These are phyloP conservation scores for Leucopsar rothschildi DNA, from an alignment of 2,113 vertebrate genomes.

Conservation along the genomic window DNA sequence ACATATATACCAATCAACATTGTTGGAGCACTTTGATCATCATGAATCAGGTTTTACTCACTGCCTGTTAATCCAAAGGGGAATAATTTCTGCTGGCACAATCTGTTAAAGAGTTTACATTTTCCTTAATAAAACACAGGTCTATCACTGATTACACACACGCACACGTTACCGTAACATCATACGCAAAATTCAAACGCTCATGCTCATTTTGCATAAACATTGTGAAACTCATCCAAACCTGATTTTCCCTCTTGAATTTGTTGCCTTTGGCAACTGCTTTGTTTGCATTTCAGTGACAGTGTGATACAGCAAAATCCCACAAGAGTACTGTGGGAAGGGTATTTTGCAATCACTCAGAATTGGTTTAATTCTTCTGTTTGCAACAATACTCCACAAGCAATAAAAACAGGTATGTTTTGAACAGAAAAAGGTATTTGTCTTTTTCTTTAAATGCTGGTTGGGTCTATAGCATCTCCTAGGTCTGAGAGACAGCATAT, in stretches of 20 bases:
- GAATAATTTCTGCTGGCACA: not conserved
- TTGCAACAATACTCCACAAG: not conserved
- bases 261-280: not conserved
- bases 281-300: not conserved
- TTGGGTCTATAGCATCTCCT: not conserved
- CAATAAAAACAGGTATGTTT: not conserved
- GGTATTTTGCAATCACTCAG: not conserved
- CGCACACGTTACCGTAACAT: accelerated
- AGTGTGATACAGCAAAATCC: not conserved
- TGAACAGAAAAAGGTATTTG: not conserved
- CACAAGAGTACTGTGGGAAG: not conserved
- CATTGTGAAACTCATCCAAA: not conserved
- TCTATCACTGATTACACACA: not conserved
- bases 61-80: not conserved
- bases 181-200: not conserved
- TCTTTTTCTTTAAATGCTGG: not conserved
- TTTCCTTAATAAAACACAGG: not conserved
- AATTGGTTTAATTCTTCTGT: not conserved
- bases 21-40: not conserved
- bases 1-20: not conserved
- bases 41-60: not conserved
- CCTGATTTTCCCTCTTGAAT: not conserved
- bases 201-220: not conserved
- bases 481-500: not conserved
- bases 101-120: not conserved